Evolutionary conservation across 2,888 invertebrate species (phyloP).

Genomic region (Furcula furcula): DNA sequence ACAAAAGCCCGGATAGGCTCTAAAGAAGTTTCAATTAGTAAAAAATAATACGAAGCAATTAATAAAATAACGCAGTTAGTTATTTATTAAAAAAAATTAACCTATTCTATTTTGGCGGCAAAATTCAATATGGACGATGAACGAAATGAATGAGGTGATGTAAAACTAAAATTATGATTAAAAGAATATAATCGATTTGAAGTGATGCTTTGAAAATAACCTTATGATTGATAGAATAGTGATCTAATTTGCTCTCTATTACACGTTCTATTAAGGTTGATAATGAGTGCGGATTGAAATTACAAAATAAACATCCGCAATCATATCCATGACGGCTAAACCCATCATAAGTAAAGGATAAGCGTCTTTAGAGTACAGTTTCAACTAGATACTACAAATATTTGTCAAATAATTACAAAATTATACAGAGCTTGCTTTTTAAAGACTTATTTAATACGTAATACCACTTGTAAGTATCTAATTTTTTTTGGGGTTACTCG

Average conservation of each 20-base stretch:
- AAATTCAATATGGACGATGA: conserved; percentile 40
- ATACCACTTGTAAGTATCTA: background rate
- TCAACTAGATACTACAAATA: too few relatives aligned
- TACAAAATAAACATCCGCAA: conserved; percentile 37
- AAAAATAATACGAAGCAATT: conserved; percentile 30
- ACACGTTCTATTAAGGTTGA: conserved; percentile 32
- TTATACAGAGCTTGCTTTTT: too few relatives aligned
- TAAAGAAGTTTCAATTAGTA: conserved; percentile 26
- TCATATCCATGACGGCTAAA: conserved; percentile 35
- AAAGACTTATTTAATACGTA: too few relatives aligned
- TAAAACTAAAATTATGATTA: conserved; percentile 32
- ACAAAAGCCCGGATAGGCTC: conserved; percentile 40
- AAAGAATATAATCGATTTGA: conserved; percentile 44
- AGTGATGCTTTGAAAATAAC: conserved; percentile 65
- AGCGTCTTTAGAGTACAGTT: background rate
- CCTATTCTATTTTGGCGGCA: conserved; percentile 22
- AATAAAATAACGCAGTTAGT: conserved; percentile 62
- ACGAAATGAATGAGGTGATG: conserved; percentile 42
- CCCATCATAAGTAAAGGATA: conserved; percentile 9
- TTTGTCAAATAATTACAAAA: too few relatives aligned
- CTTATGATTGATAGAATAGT: conserved; percentile 36
- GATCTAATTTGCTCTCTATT: conserved; percentile 47
- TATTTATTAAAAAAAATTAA: conserved; percentile 28
- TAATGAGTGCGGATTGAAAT: conserved; percentile 45
- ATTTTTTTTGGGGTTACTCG: too few relatives aligned